phyloP scores from a whole-genome alignment of 92 coral and sea anemone genomes.

The Galaxea fascicularis region DNA sequence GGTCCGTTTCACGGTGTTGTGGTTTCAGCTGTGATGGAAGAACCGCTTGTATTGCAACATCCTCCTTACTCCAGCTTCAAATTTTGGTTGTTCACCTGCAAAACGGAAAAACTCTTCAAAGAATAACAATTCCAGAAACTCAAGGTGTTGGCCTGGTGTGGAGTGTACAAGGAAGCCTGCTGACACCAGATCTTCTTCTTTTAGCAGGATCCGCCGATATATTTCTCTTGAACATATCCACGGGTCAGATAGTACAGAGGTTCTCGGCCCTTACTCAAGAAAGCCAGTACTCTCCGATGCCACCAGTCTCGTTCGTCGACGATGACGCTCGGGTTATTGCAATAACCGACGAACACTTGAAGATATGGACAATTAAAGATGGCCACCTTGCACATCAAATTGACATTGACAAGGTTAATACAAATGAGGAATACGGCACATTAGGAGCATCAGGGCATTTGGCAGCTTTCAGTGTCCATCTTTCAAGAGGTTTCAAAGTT shows the following conservation, averaged over 20 bases:
- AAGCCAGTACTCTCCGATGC: conserved; percentile 66
- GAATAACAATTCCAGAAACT: conserved; percentile 84
- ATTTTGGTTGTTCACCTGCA: conserved; percentile 63
- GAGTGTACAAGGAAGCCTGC: conserved; percentile 64
- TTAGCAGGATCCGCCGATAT: conserved; percentile 85
- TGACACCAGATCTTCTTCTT: conserved; percentile 62
- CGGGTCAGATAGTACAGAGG: conserved; percentile 75
- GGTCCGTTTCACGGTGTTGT: conserved; percentile 66
- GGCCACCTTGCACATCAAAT: conserved; percentile 70
- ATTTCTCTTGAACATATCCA: conserved; percentile 70
- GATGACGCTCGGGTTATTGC: conserved; percentile 77
- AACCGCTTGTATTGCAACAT: conserved; percentile 69
- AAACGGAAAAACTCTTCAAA: conserved; percentile 78
- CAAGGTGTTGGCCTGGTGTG: conserved; percentile 68
- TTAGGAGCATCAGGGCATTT: conserved; percentile 63
- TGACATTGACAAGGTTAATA: conserved; percentile 60
- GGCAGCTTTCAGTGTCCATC: conserved; percentile 71
- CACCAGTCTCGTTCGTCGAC: conserved; percentile 87
- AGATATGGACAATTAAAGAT: conserved; percentile 82
- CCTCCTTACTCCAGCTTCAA: conserved; percentile 69
- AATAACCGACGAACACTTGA: conserved; percentile 75
- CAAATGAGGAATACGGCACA: conserved; percentile 71
- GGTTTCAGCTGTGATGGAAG: conserved; percentile 85
- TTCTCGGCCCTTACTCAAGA: conserved; percentile 80
- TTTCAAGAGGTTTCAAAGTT: conserved; percentile 61